Evolutionary conservation across 2,113 vertebrate species (phyloP).

Genomic region (Podarcis muralis): DNA sequence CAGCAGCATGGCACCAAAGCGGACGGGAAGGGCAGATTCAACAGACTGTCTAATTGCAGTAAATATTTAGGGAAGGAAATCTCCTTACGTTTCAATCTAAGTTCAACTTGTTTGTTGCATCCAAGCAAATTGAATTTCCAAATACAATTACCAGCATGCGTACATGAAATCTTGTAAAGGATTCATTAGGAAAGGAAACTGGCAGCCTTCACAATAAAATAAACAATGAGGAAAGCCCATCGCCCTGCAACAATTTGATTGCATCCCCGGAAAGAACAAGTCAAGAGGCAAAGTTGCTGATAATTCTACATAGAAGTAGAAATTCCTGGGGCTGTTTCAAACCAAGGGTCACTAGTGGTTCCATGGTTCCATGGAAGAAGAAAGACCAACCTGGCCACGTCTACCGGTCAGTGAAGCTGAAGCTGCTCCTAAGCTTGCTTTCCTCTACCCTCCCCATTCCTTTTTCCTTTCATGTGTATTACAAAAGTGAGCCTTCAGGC

Average conservation of each 20-base stretch:
- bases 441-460: neutral
- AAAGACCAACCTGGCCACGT: neutral
- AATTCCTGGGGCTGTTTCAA: neutral
- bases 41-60: slow-evolving; percentile 33
- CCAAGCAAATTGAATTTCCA: slow-evolving; percentile 46
- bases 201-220: slow-evolving; percentile 44
- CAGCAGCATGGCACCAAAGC: neutral
- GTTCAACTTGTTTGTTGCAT: slow-evolving; percentile 40
- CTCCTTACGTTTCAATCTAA: slow-evolving; percentile 28
- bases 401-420: neutral
- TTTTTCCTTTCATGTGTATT: neutral
- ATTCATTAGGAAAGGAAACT: slow-evolving; percentile 36
- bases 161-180: slow-evolving; percentile 30
- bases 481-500: too few species aligned
- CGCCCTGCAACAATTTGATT: slow-evolving; percentile 39
- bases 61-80: slow-evolving; percentile 43
- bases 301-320: neutral
- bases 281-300: slow-evolving; percentile 16
- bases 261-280: slow-evolving; percentile 17
- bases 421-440: neutral
- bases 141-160: slow-evolving; percentile 42
- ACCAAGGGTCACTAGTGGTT: neutral
- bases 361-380: too few species aligned
- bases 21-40: slow-evolving; percentile 18
- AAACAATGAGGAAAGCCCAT: slow-evolving; percentile 44